These are phyloP conservation scores for Aporophyla lueneburgensis DNA, from an alignment of 2,888 invertebrate species.

Conservation along the genomic window DNA sequence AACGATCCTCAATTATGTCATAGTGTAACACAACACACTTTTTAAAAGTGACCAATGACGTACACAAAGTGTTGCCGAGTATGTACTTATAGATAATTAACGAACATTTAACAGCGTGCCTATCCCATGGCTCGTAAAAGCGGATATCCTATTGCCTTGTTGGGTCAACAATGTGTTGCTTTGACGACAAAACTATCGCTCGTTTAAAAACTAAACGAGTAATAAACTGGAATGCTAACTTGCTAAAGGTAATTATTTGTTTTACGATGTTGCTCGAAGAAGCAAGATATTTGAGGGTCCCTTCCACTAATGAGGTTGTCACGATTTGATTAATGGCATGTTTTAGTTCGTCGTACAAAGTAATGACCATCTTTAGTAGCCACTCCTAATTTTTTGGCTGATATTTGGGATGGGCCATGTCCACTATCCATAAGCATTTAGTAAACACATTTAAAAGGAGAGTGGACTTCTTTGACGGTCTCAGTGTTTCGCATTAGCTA, in stretches of 20 bases:
- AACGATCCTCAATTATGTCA: constrained; percentile 43
- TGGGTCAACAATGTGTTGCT: constrained; percentile 48
- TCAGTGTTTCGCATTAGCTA: background rate
- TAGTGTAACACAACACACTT: constrained; percentile 38
- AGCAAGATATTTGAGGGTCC: constrained; percentile 22
- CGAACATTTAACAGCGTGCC: constrained; percentile 53
- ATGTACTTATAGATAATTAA: constrained; percentile 57
- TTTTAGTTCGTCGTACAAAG: constrained; percentile 2
- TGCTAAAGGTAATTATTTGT: constrained; percentile 27
- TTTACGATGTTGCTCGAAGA: constrained; percentile 49
- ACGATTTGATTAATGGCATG: constrained; percentile 34
- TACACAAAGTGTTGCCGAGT: constrained; percentile 47
- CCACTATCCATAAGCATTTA: background rate
- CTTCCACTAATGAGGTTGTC: constrained; percentile 45
- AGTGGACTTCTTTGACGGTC: background rate
- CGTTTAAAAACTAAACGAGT: constrained; percentile 55
- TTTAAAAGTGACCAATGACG: constrained; percentile 45
- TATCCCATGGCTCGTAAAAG: constrained; percentile 59
- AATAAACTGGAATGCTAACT: constrained; percentile 38
- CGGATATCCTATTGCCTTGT: constrained; percentile 48
- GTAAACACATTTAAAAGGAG: background rate
- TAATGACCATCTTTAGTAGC: constrained; percentile 9
- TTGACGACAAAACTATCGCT: constrained; percentile 28
- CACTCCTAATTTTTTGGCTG: constrained; percentile 8
- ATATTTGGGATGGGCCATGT: background rate